Evolutionary conservation across 1,140 invertebrate genomes (phyloP), one percentile per base, ranked within the genome.

Genomic region (Lucilia sericata): DNA sequence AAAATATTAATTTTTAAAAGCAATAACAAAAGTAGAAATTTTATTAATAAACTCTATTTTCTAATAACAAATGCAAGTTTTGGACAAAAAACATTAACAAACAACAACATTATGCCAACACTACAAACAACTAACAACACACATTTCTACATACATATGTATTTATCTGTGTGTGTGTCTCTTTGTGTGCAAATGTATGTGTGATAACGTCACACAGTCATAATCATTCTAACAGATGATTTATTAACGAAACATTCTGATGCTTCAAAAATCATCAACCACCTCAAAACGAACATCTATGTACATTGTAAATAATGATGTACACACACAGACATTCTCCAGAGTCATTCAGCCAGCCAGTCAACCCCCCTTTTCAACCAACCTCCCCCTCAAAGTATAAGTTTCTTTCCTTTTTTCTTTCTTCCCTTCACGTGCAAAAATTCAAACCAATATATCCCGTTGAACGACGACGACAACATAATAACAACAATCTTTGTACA

Each of bases 161-260:
- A 4, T 36, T 3, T 36, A 36, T 36, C 8, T 36, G 36, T 36
- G 42, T 42, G 42, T 8, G 42, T 8, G 42, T 7, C 7, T 42
- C 0, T 7, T 7, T 42, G 42, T 55, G 13, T 55, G 80, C 7
- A 1, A 49, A 49, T 82, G 49, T 75, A 34, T 60, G 42, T 17
- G 84, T 30, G 17, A 36, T 17, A 78, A 51, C 81, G 49, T 84
- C 85, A 83, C 82, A 86, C 81, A 86, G 85, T 76, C 75, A 84
- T 84, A 83, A 83, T 70, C 76, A 13, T 80, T 80, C n/a, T 80
- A 80, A 80, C 76, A 80, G 76, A 80, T 80, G 76, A 80, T 80
- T 80, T 80, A 80, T 80, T 80, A 80, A 80, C 42, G 76, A 47
- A 80, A 80, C 76, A 80, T 80, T 80, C 34, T 49, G 76, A 80